Conservation (phyloP, 2,888 invertebrate genomes). For the Sipha maydis region DNA sequence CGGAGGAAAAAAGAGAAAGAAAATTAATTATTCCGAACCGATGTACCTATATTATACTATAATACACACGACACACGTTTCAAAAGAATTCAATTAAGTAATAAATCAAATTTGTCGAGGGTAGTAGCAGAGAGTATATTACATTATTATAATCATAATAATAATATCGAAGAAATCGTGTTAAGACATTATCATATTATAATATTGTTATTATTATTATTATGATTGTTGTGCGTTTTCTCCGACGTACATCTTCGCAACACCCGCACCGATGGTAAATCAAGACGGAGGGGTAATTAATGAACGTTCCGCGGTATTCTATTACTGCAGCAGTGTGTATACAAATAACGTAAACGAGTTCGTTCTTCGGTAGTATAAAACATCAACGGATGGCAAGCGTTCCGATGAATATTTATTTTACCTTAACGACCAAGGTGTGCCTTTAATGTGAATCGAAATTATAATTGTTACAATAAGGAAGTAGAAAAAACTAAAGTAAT, state of each 20-base stretch:
- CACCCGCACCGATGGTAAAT: background rate
- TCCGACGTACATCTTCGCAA: background rate
- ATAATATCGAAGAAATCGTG: slow-evolving; percentile 6
- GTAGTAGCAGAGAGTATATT: background rate
- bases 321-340: background rate
- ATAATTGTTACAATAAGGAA: background rate
- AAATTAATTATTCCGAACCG: background rate
- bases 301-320: background rate
- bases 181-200: slow-evolving; percentile 10
- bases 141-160: background rate
- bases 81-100: background rate
- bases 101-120: background rate
- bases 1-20: background rate
- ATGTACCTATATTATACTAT: background rate
- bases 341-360: too few species aligned
- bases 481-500: background rate
- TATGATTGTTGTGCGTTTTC: background rate
- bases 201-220: background rate
- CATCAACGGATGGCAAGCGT: too few species aligned
- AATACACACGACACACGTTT: background rate
- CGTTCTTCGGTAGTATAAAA: too few species aligned
- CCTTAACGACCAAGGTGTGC: too few species aligned
- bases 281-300: background rate
- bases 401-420: too few species aligned
- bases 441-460: too few species aligned